Percentiles rank a stretch among this genome's conserved stretches.
These are phyloP conservation scores for Erpobdella octoculata DNA, from an alignment of 2,888 invertebrate species.

Conservation along the genomic window DNA sequence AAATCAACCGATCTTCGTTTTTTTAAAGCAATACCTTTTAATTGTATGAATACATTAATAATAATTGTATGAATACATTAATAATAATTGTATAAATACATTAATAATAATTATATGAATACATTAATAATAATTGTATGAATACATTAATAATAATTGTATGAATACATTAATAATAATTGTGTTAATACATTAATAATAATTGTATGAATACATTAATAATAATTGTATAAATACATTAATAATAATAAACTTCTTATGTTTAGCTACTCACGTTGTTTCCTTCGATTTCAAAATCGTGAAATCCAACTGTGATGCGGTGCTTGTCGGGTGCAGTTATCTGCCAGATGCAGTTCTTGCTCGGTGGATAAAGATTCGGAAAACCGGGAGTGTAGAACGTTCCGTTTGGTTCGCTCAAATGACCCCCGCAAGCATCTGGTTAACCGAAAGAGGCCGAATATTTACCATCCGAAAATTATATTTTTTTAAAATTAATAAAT, in stretches of 20 bases:
- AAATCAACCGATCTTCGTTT: too few species aligned
- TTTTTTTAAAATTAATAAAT: not conserved
- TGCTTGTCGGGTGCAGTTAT: conserved; percentile 85
- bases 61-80: not conserved
- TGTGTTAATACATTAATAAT: not conserved
- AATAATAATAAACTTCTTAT: not conserved
- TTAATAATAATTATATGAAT: not conserved
- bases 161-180: too few species aligned
- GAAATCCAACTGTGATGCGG: conserved; percentile 89
- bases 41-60: not conserved
- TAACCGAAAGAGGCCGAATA: not conserved
- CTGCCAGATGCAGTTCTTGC: conserved; percentile 96
- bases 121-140: too few species aligned
- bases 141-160: too few species aligned
- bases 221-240: not conserved
- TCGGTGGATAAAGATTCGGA: conserved; percentile 84
- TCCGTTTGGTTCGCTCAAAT: conserved; percentile 74
- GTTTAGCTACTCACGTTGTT: conserved; percentile 36
- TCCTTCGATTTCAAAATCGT: conserved; percentile 93
- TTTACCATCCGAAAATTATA: not conserved
- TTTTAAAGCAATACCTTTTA: too few species aligned
- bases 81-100: not conserved
- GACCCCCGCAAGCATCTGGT: conserved; percentile 92
- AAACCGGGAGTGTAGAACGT: conserved; percentile 91
- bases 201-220: not conserved